Percentiles rank a stretch among this genome's conserved stretches.
These are phyloP conservation scores for Oophaga sylvatica DNA, from an alignment of 2,797 vertebrate species.

Conservation along the genomic window DNA sequence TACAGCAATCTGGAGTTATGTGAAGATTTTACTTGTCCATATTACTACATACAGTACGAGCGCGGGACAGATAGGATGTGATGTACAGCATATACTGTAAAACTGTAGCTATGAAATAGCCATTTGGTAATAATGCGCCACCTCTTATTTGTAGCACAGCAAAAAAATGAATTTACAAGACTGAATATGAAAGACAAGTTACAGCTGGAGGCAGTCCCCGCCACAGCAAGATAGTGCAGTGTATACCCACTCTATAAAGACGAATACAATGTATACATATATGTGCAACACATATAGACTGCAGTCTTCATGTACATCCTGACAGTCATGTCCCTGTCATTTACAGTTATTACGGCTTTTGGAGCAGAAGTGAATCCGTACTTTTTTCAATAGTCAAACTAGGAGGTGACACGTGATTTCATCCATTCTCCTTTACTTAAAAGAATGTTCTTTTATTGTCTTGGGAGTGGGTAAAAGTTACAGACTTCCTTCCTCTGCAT, in stretches of 20 bases:
- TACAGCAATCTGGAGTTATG: too few species aligned
- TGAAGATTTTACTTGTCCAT: too few species aligned
- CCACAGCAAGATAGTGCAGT: background rate
- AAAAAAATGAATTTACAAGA: too few species aligned
- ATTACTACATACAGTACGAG: too few species aligned
- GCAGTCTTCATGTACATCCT: background rate
- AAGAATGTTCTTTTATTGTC: slow-evolving; percentile 8
- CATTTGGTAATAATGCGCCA: background rate
- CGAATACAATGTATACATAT: too few species aligned
- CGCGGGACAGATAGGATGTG: background rate
- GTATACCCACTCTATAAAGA: background rate
- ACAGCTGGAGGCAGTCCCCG: background rate
- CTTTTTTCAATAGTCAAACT: background rate
- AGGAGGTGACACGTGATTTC: slow-evolving; percentile 24
- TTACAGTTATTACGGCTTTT: background rate
- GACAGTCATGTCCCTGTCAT: background rate
- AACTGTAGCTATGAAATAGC: background rate
- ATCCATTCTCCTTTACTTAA: slow-evolving; percentile 1
- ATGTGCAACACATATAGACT: background rate
- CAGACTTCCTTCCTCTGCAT: slow-evolving; percentile 17
- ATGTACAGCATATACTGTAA: background rate
- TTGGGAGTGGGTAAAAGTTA: slow-evolving; percentile 16
- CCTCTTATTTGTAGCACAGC: background rate
- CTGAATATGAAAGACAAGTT: background rate
- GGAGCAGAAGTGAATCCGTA: background rate